phyloP scores from a whole-genome alignment of 2,797 vertebrate species.

The Bradypus variegatus region DNA sequence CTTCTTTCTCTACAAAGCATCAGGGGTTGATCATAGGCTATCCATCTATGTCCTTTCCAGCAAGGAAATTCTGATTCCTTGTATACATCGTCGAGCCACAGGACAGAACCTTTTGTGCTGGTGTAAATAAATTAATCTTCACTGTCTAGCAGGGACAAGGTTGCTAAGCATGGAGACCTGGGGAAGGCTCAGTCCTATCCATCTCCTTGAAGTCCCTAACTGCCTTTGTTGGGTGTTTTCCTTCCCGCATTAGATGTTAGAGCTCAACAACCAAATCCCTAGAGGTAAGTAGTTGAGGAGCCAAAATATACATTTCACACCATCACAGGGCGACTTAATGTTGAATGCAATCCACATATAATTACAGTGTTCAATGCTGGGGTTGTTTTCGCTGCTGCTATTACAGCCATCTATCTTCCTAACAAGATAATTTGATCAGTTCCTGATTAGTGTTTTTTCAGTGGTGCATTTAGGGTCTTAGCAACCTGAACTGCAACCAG shows the following conservation, averaged over 20 bases:
- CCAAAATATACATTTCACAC: neutral
- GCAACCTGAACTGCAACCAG: neutral
- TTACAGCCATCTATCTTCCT: neutral
- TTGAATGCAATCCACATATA: neutral
- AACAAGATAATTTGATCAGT: neutral
- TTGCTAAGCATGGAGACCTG: accelerated
- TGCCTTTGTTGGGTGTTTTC: neutral
- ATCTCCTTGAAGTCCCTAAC: neutral
- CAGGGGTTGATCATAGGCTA: too few relatives aligned
- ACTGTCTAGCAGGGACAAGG: accelerated
- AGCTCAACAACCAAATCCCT: neutral
- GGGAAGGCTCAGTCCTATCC: accelerated
- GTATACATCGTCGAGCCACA: accelerated
- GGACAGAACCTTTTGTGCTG: too few relatives aligned
- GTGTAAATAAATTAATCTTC: neutral
- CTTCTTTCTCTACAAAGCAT: neutral
- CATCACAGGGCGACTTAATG: neutral
- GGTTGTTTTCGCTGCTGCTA: neutral
- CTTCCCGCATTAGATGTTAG: accelerated
- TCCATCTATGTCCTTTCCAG: neutral
- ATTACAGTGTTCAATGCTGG: neutral
- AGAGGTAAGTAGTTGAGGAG: neutral
- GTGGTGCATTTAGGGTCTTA: neutral
- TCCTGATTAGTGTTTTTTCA: neutral
- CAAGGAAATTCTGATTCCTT: neutral